These are phyloP conservation scores for Pseudochirops cupreus DNA, from an alignment of 2,797 vertebrate genomes.

Conservation along the genomic window DNA sequence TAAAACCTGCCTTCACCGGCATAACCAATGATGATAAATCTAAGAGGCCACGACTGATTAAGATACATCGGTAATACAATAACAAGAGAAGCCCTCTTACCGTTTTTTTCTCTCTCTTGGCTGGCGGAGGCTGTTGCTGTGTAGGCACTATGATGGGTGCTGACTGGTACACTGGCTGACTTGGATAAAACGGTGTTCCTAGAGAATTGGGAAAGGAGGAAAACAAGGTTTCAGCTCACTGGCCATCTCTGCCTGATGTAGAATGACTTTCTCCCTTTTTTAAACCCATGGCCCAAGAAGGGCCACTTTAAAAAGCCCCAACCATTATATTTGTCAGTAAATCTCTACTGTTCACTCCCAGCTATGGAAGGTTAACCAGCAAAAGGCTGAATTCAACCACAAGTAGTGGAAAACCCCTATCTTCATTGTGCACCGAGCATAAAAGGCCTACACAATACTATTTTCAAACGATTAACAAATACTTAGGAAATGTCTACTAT, in stretches of 20 bases:
- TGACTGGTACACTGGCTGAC: conserved; percentile 94
- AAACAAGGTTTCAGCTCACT: conserved; percentile 41
- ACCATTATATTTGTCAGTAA: conserved; percentile 33
- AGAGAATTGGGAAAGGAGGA: conserved; percentile 76
- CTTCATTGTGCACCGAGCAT: conserved; percentile 17
- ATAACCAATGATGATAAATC: background rate
- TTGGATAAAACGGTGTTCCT: conserved; percentile 94
- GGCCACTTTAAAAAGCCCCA: conserved; percentile 41
- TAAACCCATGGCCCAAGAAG: conserved; percentile 35
- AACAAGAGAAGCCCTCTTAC: conserved; percentile 83
- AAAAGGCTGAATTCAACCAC: conserved; percentile 44
- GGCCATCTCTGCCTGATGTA: conserved; percentile 2
- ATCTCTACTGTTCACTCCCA: conserved; percentile 20
- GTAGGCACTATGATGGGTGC: conserved; percentile 99
- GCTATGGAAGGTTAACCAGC: conserved; percentile 25
- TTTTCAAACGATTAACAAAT: background rate
- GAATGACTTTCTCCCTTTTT: background rate
- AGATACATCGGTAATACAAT: background rate
- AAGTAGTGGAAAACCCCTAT: conserved; percentile 14
- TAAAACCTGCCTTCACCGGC: background rate
- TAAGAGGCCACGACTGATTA: background rate
- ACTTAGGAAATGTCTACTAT: conserved; percentile 11
- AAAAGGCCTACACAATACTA: conserved; percentile 31
- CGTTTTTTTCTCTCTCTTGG: conserved; percentile 98
- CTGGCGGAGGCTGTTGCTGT: conserved; percentile 93